Base-by-base conservation (phyloP, 2,113 vertebrate genomes). In the Ptychochromis oligacanthus region DNA sequence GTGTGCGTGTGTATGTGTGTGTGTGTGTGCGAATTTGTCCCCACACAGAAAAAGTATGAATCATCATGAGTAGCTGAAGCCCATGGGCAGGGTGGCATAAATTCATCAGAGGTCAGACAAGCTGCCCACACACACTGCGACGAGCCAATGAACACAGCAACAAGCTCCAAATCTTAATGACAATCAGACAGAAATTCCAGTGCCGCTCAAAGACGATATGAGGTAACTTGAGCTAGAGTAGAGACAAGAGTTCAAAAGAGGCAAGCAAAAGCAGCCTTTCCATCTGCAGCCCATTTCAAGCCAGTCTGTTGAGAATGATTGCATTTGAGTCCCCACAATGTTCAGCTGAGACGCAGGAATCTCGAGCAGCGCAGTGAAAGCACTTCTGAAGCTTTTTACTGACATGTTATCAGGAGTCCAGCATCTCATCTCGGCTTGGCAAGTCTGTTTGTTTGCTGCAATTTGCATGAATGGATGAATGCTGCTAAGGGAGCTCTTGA, bases 51-150 rank as follows among this genome's bases (percentile, higher is more conserved):
- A 59, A 81, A 28, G 38, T 28, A 85, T 89, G 88, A 92, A 77
- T 94, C 90, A 89, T 57, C 84, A 59, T 11, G 70, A 77, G 82
- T 62, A 67, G 79, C 31, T 46, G 80, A 13, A 80, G 77, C 82
- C 87, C 31, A 80, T 82, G 79, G 91, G 87, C 82, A 83, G 84
- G 62, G 76, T 80, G 80, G 86, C 64, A 62, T 8, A 7, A 56
- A 86, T 86, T 88, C 80, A 89, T 57, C 83, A 61, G 84, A 87
- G 92, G 85, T 79, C 90, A 90, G 91, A 91, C 82, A 0, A 58
- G 61, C 49, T 56, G 40, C 85, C 89, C 85, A n/a, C 82, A 87
- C 82, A 28, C 61, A 64, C 76, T 18, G 55, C 40, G 43, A 83
- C 5, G 9, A 87, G 79, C 56, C 61, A 52, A 46, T 54, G 74